Evolutionary conservation across 2,888 invertebrate species (phyloP).

Genomic region (Scrobipalpa costella): DNA sequence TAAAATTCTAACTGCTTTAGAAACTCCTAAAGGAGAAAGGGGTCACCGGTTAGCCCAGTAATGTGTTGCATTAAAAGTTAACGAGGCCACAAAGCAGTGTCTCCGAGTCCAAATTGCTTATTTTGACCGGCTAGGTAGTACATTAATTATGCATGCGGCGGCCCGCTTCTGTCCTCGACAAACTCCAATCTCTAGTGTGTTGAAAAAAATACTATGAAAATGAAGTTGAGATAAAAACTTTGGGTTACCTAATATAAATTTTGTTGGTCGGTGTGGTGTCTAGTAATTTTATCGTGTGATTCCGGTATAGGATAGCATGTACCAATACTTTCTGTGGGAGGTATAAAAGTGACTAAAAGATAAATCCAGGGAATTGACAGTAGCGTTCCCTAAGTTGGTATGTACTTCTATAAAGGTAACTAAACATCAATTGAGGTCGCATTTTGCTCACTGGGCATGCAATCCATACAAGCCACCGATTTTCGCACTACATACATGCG

Average conservation of each 20-base stretch:
- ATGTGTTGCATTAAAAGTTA: constrained; percentile 65
- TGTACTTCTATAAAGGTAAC: too few species aligned
- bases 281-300: constrained; percentile 40
- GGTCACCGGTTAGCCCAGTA: constrained; percentile 44
- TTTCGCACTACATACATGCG: too few species aligned
- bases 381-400: too few species aligned
- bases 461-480: too few species aligned
- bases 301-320: too few species aligned
- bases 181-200: constrained; percentile 49
- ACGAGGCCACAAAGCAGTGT: constrained; percentile 68
- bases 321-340: too few species aligned
- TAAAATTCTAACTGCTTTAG: constrained; percentile 26
- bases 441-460: too few species aligned
- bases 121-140: constrained; percentile 60
- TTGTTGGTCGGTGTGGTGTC: constrained; percentile 30
- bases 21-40: constrained; percentile 27
- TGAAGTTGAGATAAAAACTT: constrained; percentile 35
- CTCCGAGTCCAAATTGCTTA: constrained; percentile 74
- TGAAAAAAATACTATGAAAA: constrained; percentile 54
- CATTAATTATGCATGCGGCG: constrained; percentile 74
- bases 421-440: too few species aligned
- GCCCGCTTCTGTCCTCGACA: constrained; percentile 49
- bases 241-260: constrained; percentile 22
- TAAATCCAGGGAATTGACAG: too few species aligned
- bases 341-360: too few species aligned